These are phyloP conservation scores for Natrix natrix DNA, from an alignment of 2,797 vertebrate species.

Conservation along the genomic window DNA sequence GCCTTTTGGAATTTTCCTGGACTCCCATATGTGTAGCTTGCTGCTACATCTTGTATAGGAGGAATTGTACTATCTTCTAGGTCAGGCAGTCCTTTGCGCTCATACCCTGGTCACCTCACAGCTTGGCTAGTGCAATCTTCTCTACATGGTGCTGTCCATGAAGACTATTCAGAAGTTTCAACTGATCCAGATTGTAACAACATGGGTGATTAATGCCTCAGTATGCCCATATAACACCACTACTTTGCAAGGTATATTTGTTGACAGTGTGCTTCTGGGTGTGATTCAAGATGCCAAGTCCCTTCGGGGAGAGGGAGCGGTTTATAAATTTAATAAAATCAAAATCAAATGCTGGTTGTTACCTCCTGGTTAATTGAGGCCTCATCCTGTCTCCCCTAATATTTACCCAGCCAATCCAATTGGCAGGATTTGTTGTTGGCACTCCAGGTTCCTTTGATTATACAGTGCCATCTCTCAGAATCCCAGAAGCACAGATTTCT, in stretches of 20 bases:
- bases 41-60: neutral
- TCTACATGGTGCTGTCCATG: neutral
- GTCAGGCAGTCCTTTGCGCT: neutral
- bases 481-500: neutral
- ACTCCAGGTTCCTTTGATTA: neutral
- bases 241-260: neutral
- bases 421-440: too few species aligned
- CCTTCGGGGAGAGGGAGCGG: too few species aligned
- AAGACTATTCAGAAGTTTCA: neutral
- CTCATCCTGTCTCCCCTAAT: neutral
- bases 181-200: neutral
- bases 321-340: too few species aligned
- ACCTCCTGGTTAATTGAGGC: neutral
- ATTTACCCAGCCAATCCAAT: too few species aligned
- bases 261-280: neutral
- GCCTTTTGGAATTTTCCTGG: neutral
- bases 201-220: neutral
- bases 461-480: neutral
- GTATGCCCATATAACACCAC: neutral
- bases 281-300: neutral
- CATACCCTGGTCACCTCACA: neutral
- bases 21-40: neutral
- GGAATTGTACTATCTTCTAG: neutral
- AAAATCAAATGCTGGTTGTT: too few species aligned
- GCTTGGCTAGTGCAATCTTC: neutral